A percentile compares a stretch with the other conserved stretches of the same genome.
phyloP scores from a whole-genome alignment of 2,888 invertebrate species.

The Synergus gifuensis region DNA sequence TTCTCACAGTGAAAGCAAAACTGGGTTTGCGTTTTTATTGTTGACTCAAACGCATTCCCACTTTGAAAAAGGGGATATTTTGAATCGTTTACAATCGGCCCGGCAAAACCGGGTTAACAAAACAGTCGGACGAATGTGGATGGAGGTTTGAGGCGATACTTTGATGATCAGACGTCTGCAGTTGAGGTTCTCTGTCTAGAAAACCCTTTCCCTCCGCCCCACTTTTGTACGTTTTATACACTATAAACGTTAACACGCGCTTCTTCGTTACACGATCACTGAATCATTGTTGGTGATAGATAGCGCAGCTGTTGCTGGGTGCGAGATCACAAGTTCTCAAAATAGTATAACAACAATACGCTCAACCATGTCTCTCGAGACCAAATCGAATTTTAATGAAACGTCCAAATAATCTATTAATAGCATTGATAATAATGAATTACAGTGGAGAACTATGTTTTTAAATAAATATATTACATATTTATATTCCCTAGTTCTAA shows the following conservation, averaged over 20 bases:
- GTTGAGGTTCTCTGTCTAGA: constrained; percentile 25
- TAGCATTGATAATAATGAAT: neutral
- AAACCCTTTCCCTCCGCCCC: neutral
- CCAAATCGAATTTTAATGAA: constrained; percentile 27
- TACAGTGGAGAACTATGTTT: neutral
- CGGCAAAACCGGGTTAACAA: constrained; percentile 9
- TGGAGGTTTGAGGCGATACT: constrained; percentile 22
- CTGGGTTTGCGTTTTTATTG: constrained; percentile 6
- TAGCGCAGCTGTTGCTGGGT: constrained; percentile 73
- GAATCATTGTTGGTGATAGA: constrained; percentile 76
- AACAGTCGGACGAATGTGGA: constrained; percentile 15
- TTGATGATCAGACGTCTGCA: constrained; percentile 32
- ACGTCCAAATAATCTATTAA: constrained; percentile 5
- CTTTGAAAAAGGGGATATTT: constrained; percentile 15
- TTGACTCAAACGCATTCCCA: constrained; percentile 4
- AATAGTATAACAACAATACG: constrained; percentile 75
- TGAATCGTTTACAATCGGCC: constrained; percentile 6
- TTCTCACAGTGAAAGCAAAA: neutral
- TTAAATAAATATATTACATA: neutral
- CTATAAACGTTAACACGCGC: constrained; percentile 40
- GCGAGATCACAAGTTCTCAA: constrained; percentile 71
- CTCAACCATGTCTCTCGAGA: constrained; percentile 42
- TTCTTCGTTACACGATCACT: constrained; percentile 66
- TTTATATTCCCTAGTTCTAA: no score
- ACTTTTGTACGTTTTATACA: constrained; percentile 27